Evolutionary conservation across 2,797 vertebrate genomes (phyloP).

Genomic region (Pelochelys cantorii): DNA sequence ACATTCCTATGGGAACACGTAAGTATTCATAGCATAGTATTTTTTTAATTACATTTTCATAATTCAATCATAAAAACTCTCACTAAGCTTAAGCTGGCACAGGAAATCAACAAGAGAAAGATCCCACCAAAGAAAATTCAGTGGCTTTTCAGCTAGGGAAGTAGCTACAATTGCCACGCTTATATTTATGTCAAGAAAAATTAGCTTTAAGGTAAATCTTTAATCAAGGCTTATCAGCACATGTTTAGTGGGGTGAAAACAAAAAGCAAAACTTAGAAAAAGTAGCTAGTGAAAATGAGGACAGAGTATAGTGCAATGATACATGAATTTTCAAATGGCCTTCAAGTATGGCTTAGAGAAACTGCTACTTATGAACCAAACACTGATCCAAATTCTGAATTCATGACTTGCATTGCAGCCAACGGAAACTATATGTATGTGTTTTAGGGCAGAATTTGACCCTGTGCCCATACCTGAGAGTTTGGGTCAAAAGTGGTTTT

Average conservation of each 20-base stretch:
- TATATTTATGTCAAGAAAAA: constrained; percentile 6
- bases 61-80: background rate
- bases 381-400: background rate
- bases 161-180: background rate
- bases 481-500: background rate
- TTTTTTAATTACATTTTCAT: constrained; percentile 8
- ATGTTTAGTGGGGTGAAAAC: background rate
- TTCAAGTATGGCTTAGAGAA: background rate
- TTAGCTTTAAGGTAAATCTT: background rate
- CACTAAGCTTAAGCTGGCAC: background rate
- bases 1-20: background rate
- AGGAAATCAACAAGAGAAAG: constrained; percentile 28
- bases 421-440: accelerated
- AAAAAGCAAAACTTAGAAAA: background rate
- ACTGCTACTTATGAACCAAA: background rate
- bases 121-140: constrained; percentile 6
- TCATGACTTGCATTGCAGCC: background rate
- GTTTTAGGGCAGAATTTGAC: background rate
- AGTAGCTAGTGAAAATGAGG: background rate
- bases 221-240: background rate
- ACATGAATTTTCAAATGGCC: background rate
- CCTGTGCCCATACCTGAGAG: background rate
- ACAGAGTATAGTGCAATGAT: background rate
- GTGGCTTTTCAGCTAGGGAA: constrained; percentile 30
- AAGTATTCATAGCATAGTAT: background rate